phyloP scores from a whole-genome alignment of 2,113 vertebrate genomes.

The Pseudorasbora parva region DNA sequence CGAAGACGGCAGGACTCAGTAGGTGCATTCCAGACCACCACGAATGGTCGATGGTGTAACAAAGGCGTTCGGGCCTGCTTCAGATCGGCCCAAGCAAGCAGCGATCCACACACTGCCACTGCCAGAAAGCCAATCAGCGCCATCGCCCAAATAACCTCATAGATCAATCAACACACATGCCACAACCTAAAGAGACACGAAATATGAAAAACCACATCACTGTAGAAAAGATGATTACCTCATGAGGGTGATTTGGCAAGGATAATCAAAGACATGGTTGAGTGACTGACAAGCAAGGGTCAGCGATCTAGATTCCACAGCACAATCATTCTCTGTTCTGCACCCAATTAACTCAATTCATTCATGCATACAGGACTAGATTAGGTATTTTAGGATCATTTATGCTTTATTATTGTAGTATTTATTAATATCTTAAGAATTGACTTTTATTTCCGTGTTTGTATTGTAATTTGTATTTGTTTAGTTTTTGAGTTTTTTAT shows the following conservation, averaged over 20 bases:
- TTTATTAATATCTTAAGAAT: not conserved
- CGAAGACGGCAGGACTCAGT: constrained; percentile 82
- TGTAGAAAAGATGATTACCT: constrained; percentile 57
- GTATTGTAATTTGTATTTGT: too few relatives aligned
- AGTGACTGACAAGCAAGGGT: constrained; percentile 53
- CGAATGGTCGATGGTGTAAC: constrained; percentile 81
- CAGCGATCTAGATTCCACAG: constrained; percentile 69
- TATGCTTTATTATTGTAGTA: not conserved
- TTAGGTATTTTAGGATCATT: not conserved
- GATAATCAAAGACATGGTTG: constrained; percentile 60
- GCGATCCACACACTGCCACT: constrained; percentile 49
- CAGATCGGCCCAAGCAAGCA: constrained; percentile 35
- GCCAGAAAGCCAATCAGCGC: constrained; percentile 54
- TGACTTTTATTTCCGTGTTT: not conserved
- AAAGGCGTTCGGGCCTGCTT: constrained; percentile 78
- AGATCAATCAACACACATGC: constrained; percentile 62
- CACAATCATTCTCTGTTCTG: constrained; percentile 64
- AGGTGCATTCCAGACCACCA: constrained; percentile 88
- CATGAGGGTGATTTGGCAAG: constrained; percentile 62
- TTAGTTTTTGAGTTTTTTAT: too few relatives aligned
- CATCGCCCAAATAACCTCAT: constrained; percentile 69
- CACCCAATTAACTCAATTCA: not conserved
- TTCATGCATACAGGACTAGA: constrained; percentile 4
- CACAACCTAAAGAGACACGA: constrained; percentile 27
- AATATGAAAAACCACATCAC: constrained; percentile 45